Percentiles rank a stretch among this genome's conserved stretches.
Conservation (phyloP, 2,113 vertebrate species). For the Catagonus wagneri region DNA sequence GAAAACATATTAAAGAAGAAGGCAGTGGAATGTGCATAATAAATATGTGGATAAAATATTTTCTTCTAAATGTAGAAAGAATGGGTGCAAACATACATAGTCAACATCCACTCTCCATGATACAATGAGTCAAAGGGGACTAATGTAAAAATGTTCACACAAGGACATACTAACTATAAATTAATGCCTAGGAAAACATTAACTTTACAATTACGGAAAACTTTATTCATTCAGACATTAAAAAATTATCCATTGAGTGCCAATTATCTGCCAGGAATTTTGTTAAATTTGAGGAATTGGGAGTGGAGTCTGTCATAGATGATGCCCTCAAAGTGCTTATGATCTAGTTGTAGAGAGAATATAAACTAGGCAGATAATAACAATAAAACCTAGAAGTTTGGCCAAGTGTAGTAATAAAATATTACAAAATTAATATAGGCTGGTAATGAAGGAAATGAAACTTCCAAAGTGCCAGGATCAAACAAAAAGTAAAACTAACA, state of each 20-base stretch:
- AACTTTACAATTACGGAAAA: slow-evolving; percentile 46
- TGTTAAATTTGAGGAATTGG: slow-evolving; percentile 28
- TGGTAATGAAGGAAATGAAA: slow-evolving; percentile 61
- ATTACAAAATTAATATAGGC: slow-evolving; percentile 50
- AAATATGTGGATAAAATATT: not conserved
- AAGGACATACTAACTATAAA: slow-evolving; percentile 62
- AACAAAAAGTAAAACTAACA: slow-evolving; percentile 43
- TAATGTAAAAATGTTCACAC: slow-evolving; percentile 49
- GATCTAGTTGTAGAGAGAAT: not conserved
- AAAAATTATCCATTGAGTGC: slow-evolving; percentile 25
- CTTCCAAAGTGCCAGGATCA: slow-evolving; percentile 45
- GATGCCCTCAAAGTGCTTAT: slow-evolving; percentile 57
- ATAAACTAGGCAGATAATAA: slow-evolving; percentile 54
- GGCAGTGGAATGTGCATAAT: not conserved
- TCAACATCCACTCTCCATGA: slow-evolving; percentile 6
- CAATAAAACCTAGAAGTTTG: slow-evolving; percentile 49
- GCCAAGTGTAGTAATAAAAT: slow-evolving; percentile 11
- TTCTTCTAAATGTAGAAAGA: slow-evolving; percentile 45
- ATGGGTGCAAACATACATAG: slow-evolving; percentile 7
- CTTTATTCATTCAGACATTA: slow-evolving; percentile 59
- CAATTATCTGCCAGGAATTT: slow-evolving; percentile 42
- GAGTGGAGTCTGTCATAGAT: slow-evolving; percentile 61
- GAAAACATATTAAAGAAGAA: slow-evolving; percentile 35
- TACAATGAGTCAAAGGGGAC: slow-evolving; percentile 41
- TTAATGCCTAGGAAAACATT: slow-evolving; percentile 56